Base-by-base conservation (phyloP, 1,140 invertebrate species). In the Arctopsyche grandis region DNA sequence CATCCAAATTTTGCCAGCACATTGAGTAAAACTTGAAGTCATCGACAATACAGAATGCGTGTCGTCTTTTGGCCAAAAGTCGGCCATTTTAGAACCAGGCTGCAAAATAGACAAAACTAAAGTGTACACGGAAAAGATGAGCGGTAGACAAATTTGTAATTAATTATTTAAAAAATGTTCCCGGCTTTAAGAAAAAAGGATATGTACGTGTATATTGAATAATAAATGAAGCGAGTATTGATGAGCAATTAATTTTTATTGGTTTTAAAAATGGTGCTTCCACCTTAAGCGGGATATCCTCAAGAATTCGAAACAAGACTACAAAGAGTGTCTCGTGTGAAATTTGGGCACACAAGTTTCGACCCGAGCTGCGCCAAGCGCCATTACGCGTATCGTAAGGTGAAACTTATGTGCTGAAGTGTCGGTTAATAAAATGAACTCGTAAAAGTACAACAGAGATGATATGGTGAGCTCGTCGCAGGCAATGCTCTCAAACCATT, bases 351-450 rank as follows among this genome's bases (percentile, higher is more conserved):
- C 66, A 69, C 24, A 69, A 69, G 38, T 69, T 69, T 69, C 66
- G 16, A 5, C 7, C 66, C 24, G 14, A 9, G 66, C 66, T 29
- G 4, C 9, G 22, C 24, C 22, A 5, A 10, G n/a, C 21, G n/a
- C 7, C 0, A 10, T 5, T 0, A 12, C 0, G 9, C 12, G 66
- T 5, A n/a, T 38, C 24, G 24, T 4, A 21, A 0, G 66, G 14
- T 24, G 66, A 69, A 69, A 69, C 66, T 69, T 69, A 26, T 69
- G 5, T 19, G 21, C 12, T 29, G 66, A 69, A 69, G 66, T 69
- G 38, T 69, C 24, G 66, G 66, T 69, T 69, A 69, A 69, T 69
- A 69, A 69, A 69, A 69, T 69, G 66, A 69, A 69, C 66, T 69
- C 66, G 66, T 69, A 69, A 69, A 69, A 69, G 66, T 69, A 69